Conservation (phyloP, 2,797 vertebrate genomes). For the Labeo calbasu region DNA sequence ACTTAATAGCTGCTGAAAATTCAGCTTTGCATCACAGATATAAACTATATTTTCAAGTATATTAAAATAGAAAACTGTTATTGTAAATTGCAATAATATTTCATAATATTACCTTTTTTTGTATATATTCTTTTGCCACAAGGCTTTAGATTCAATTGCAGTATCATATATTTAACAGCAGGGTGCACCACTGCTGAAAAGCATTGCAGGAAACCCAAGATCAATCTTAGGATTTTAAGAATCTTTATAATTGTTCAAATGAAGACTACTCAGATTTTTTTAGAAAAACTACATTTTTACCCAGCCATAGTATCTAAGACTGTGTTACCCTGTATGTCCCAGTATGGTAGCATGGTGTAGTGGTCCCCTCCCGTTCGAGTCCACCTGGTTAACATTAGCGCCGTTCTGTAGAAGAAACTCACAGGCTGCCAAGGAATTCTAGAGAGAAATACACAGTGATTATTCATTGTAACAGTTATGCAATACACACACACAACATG, state of each 20-base stretch:
- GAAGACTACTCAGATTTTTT: not conserved
- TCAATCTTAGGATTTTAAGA: not conserved
- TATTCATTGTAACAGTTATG: not conserved
- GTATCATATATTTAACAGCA: not conserved
- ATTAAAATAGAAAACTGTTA: too few relatives aligned
- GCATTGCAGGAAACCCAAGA: not conserved
- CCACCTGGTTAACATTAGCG: conserved; percentile 86
- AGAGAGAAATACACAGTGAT: not conserved
- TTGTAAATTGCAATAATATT: too few relatives aligned
- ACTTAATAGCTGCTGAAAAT: too few relatives aligned
- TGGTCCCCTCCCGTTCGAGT: conserved; percentile 81
- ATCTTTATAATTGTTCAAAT: not conserved
- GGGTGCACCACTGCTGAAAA: not conserved
- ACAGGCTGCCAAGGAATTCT: conserved; percentile 90
- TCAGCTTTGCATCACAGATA: too few relatives aligned
- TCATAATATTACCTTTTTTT: too few relatives aligned
- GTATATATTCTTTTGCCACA: too few relatives aligned
- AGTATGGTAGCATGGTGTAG: conserved; percentile 89
- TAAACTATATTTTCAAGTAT: too few relatives aligned
- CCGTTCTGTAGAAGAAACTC: conserved; percentile 94
- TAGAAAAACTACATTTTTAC: not conserved
- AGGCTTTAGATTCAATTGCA: not conserved
- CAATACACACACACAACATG: not conserved
- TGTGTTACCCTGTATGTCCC: conserved; percentile 88
- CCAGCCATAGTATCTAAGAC: not conserved